Evolutionary conservation across 2,797 vertebrate species (phyloP).

Genomic region (Propithecus perrieri): DNA sequence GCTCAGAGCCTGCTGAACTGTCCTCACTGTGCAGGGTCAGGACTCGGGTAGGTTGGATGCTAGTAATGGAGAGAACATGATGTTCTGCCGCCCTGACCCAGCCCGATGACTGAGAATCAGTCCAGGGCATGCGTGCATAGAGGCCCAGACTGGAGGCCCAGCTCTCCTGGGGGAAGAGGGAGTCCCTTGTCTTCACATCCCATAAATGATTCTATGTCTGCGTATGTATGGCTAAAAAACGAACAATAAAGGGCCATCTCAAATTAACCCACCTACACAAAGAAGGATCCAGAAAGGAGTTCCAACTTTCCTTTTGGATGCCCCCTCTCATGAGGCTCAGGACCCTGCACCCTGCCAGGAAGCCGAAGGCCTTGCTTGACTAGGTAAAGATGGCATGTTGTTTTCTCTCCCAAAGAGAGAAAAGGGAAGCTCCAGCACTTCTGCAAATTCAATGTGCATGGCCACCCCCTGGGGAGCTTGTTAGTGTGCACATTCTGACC

Average conservation of each 20-base stretch:
- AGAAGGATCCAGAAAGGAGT: neutral
- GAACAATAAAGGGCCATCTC: neutral
- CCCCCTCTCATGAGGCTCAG: neutral
- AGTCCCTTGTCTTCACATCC: neutral
- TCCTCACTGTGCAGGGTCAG: rapidly evolving
- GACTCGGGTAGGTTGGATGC: rapidly evolving
- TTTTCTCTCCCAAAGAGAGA: neutral
- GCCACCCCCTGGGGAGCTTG: neutral
- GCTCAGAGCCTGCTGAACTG: neutral
- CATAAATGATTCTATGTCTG: neutral
- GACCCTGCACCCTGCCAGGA: neutral
- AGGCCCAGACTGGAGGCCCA: neutral
- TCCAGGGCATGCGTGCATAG: rapidly evolving
- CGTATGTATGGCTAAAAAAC: neutral
- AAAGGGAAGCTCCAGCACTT: neutral
- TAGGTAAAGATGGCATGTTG: neutral
- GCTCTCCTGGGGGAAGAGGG: neutral
- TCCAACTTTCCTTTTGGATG: neutral
- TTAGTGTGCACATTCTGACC: neutral
- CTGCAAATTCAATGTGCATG: neutral
- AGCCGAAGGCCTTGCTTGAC: neutral
- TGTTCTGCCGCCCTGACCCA: neutral
- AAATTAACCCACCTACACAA: neutral
- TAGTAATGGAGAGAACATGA: neutral
- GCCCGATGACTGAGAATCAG: neutral